Evolutionary conservation across 2,888 invertebrate species (phyloP), one percentile per base, ranked within the genome.

Genomic region (Monopis laevigella): DNA sequence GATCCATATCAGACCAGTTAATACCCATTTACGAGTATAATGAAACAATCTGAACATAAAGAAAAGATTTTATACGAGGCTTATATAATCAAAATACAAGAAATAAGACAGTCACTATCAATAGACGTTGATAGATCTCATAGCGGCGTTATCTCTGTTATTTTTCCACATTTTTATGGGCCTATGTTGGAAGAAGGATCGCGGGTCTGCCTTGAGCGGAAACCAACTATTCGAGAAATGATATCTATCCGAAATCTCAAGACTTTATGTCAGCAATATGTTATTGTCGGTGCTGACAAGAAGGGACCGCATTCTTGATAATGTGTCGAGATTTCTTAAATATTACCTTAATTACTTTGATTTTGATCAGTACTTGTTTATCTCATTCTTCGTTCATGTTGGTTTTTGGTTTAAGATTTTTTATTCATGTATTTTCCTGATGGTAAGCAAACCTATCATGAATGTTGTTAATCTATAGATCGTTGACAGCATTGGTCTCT

Each of bases 221-320:
- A 74, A 72, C 64, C 58, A 59, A 69, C 69, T 66, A 71, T 73
- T 68, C 62, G 59, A 70, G 65, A 59, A 62, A 61, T 62, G 62
- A 59, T 75, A 78, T 80, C 78, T 65, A 54, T 53, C 59, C 56
- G 51, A 72, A 30, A 78, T 78, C 72, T 78, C 55, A 51, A 65
- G 62, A 59, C 62, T 77, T 77, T 72, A 74, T 71, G 77, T 72
- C 71, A 63, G 70, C 62, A 61, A 77, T 78, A 77, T 67, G 65
- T 78, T 74, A 75, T 67, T 62, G 66, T 68, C 71, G 55, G 46
- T 50, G 59, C 64, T 62, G 62, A 67, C 68, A 54, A 49, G 39
- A 34, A 49, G 60, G 50, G 54, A n/a, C 64, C 63, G 49, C 69
- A 71, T 72, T 68, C 64, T 53, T 58, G 72, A 69, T 73, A 65